Evolutionary conservation across 2,797 vertebrate genomes (phyloP), one percentile per base, ranked within the genome.

Genomic region (Oreonectes daqikongensis): DNA sequence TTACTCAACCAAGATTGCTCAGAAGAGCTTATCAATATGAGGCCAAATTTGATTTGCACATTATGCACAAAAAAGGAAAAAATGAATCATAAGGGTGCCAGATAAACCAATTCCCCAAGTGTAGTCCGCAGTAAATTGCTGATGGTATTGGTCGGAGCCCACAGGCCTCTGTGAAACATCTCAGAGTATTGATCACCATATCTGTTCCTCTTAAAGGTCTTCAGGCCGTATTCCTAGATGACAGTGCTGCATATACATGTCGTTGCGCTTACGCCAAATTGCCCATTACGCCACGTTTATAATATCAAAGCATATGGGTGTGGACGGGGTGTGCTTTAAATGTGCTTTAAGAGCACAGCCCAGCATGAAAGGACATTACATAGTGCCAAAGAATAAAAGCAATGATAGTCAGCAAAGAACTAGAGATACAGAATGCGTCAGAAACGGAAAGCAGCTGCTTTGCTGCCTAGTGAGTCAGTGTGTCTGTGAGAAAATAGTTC

Each of bases 261-360:
- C 55, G 48, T 20, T 64, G 22, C n/a, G 46, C 30, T 74, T 7
- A 6, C 40, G 46, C 46, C 72, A 65, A 66, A 66, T 3, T 35
- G 35, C 48, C 48, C 35, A 65, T 74, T 66, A 74, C 38, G 18
- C 24, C 52, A 48, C 11, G 18, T 55, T 53, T 55, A 46, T 65
- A 66, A 74, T 30, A 28, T 73, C 32, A 64, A 52, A 53, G 32
- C 46, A 28, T 40, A 53, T 20, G 15, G 20, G 38, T 52, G 32
- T 28, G 18, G 22, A 74, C 20, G 22, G 32, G 48, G 7, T 40
- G 71, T 73, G 46, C 30, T 64, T 14, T 40, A 53, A 73, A 73
- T 64, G 30, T 52, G 59, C 30, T 64, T 26, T 53, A 52, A 64
- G 35, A 38, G 59, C 42, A 18, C 59, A 73, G 20, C 30, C n/a